phyloP scores from a whole-genome alignment of 2,888 invertebrate species.

The Rhyacophila evoluta region DNA sequence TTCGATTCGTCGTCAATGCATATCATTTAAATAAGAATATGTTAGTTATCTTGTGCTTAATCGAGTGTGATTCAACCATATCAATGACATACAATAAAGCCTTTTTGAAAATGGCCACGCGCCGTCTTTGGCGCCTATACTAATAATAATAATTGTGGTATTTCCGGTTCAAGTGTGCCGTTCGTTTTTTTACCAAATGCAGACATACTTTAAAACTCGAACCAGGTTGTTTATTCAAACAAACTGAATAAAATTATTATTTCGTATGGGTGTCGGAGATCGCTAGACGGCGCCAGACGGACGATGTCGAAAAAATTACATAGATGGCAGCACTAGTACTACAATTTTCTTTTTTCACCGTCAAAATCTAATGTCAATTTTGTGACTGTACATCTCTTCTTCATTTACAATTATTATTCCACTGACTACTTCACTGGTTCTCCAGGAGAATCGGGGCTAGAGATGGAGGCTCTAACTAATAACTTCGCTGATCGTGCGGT shows the following conservation, averaged over 20 bases:
- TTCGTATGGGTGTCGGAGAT: slow-evolving; percentile 4
- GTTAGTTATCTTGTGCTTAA: too few relatives aligned
- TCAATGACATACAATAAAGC: neutral
- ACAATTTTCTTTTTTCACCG: neutral
- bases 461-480: too few relatives aligned
- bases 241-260: slow-evolving; percentile 24
- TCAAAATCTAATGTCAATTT: too few relatives aligned
- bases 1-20: too few relatives aligned
- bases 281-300: neutral
- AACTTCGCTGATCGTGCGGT: too few relatives aligned
- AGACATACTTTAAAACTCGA: slow-evolving; percentile 14
- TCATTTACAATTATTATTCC: too few relatives aligned
- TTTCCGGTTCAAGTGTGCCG: neutral
- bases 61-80: too few relatives aligned
- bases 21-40: too few relatives aligned
- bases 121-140: slow-evolving; percentile 1
- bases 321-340: neutral
- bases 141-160: slow-evolving; percentile 20
- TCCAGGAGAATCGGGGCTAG: too few relatives aligned
- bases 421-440: too few relatives aligned
- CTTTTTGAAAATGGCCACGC: slow-evolving; percentile 5
- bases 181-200: slow-evolving; percentile 24
- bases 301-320: neutral
- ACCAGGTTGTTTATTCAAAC: slow-evolving; percentile 13
- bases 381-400: neutral